Conservation (phyloP, 2,797 vertebrate genomes). For the Sparidentex hasta region DNA sequence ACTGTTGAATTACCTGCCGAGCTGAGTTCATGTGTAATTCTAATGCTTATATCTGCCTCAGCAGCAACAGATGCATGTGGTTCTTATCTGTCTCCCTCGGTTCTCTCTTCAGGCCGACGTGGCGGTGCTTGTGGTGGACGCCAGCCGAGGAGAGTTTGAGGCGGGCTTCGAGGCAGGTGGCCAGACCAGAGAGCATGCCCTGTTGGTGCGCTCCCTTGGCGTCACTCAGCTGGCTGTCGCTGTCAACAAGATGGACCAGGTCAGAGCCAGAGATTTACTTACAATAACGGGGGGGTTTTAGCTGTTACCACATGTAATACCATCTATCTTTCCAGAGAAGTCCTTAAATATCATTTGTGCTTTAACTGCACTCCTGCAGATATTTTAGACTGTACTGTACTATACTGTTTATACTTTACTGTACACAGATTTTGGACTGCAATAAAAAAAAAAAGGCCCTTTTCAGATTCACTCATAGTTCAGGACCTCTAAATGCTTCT, state of each 20-base stretch:
- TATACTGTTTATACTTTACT: neutral
- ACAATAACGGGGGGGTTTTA: neutral
- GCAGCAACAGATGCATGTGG: neutral
- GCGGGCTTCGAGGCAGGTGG: slow-evolving; percentile 98
- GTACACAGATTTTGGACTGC: neutral
- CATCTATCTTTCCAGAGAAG: too few species aligned
- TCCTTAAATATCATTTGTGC: neutral
- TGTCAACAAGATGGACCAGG: slow-evolving; percentile 99
- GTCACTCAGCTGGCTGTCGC: slow-evolving; percentile 98
- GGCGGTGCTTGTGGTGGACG: slow-evolving; percentile 95
- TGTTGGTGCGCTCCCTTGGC: slow-evolving; percentile 96
- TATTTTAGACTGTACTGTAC: neutral
- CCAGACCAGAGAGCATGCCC: slow-evolving; percentile 96
- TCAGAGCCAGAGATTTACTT: slow-evolving; percentile 54
- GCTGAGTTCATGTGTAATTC: slow-evolving; percentile 12
- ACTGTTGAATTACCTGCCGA: neutral
- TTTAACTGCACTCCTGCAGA: neutral
- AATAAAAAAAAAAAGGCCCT: neutral
- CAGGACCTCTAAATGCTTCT: slow-evolving; percentile 1
- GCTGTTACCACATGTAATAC: neutral
- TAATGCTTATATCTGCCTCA: neutral
- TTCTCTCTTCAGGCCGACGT: slow-evolving; percentile 92
- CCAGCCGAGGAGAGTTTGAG: slow-evolving; percentile 97
- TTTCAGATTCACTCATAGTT: neutral
- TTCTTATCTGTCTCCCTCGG: neutral